Conservation (phyloP, 2,797 vertebrate genomes). For the Lagodon rhomboides region DNA sequence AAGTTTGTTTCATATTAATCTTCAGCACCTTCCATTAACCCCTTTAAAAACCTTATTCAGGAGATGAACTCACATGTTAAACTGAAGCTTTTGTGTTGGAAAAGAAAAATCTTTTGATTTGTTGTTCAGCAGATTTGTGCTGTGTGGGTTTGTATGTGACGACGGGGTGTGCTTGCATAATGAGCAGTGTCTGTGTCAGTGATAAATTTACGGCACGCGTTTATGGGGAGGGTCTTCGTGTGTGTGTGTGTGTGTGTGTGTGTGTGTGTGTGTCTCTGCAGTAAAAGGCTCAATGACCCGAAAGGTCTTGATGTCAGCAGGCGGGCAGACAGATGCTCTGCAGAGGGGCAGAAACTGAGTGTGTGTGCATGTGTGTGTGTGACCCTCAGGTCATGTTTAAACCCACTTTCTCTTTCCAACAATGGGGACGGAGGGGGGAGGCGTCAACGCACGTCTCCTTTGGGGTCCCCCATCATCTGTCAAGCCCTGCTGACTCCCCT, state of each 20-base stretch:
- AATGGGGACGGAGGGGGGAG: conserved; percentile 72
- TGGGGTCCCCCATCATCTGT: conserved; percentile 42
- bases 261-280: conserved; percentile 1
- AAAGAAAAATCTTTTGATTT: neutral
- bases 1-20: neutral
- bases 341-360: conserved; percentile 40
- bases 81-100: neutral
- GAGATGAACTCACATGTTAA: neutral
- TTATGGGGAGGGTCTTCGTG: conserved; percentile 31
- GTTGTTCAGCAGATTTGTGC: neutral
- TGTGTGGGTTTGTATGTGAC: conserved; percentile 12
- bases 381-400: conserved; percentile 79
- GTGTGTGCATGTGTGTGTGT: conserved; percentile 36
- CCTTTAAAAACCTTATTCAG: neutral
- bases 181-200: conserved; percentile 61
- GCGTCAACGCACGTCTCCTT: conserved; percentile 45
- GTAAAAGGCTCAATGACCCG: conserved; percentile 65
- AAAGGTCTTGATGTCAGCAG: conserved; percentile 73
- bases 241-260: conserved; percentile 28
- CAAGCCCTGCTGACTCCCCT: conserved; percentile 46
- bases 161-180: conserved; percentile 29
- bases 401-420: conserved; percentile 71
- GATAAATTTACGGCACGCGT: conserved; percentile 82
- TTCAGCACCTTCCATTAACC: neutral
- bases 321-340: conserved; percentile 84